These are phyloP conservation scores for Poeciliopsis retropinna DNA, from an alignment of 2,113 vertebrate species.

Conservation along the genomic window DNA sequence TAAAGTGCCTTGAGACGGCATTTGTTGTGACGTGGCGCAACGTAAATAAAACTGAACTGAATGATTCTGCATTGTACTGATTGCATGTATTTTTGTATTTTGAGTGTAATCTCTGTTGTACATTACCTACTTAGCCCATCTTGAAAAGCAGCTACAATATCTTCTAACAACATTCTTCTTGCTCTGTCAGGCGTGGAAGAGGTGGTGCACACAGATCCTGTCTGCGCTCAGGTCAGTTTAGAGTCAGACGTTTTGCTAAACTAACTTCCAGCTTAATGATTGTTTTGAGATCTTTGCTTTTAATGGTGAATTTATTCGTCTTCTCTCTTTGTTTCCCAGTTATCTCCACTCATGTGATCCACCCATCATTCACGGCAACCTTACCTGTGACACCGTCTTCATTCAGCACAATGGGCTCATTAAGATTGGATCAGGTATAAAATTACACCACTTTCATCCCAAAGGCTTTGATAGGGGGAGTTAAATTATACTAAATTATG, in stretches of 20 bases:
- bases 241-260: neutral
- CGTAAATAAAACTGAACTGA: neutral
- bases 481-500: conserved; percentile 34
- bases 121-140: neutral
- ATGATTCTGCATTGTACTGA: neutral
- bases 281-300: neutral
- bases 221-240: conserved; percentile 91
- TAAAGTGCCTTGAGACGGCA: too few relatives aligned
- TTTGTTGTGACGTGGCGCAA: too few relatives aligned
- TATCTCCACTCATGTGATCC: conserved; percentile 83
- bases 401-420: conserved; percentile 99
- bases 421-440: conserved; percentile 95
- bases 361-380: conserved; percentile 79
- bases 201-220: conserved; percentile 97
- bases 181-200: conserved; percentile 91
- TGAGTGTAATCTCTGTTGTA: neutral
- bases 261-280: neutral
- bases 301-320: conserved; percentile 7
- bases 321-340: conserved; percentile 29
- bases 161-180: conserved; percentile 33
- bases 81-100: neutral
- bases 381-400: conserved; percentile 98
- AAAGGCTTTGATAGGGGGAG: conserved; percentile 1
- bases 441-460: conserved; percentile 13
- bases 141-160: conserved; percentile 7